These are phyloP conservation scores for Babyrousa celebensis DNA, from an alignment of 2,797 vertebrate genomes.

Conservation along the genomic window DNA sequence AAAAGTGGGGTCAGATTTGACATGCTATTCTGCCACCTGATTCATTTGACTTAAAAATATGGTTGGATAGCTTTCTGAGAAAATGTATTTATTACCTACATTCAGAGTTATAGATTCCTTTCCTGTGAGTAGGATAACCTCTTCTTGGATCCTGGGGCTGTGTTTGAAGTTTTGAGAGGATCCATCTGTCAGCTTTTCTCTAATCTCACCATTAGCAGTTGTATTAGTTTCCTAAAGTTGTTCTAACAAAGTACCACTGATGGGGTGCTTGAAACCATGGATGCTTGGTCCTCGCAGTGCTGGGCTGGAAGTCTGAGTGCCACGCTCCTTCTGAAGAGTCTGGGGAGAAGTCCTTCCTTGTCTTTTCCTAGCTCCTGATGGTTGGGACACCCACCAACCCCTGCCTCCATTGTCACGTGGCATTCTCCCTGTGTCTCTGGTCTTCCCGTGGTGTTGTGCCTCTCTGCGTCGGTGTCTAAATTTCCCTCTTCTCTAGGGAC, in stretches of 20 bases:
- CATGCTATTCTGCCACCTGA: background rate
- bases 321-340: background rate
- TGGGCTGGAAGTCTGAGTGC: background rate
- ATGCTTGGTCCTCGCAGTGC: background rate
- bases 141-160: background rate
- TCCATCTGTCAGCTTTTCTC: background rate
- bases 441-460: background rate
- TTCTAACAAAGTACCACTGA: background rate
- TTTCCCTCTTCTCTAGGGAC: background rate
- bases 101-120: background rate
- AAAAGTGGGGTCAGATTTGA: background rate
- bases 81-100: background rate
- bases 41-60: background rate
- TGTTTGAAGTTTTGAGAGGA: background rate
- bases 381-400: too few relatives aligned
- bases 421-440: background rate
- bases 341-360: background rate
- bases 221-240: background rate
- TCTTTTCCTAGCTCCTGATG: background rate
- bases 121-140: background rate
- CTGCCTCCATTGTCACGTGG: rapidly evolving
- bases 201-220: background rate
- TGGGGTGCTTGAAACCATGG: background rate
- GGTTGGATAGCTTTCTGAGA: background rate
- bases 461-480: background rate